Evolutionary conservation across 2,113 vertebrate genomes (phyloP), one percentile per base, ranked within the genome.

Genomic region (Triplophysa tibetana): DNA sequence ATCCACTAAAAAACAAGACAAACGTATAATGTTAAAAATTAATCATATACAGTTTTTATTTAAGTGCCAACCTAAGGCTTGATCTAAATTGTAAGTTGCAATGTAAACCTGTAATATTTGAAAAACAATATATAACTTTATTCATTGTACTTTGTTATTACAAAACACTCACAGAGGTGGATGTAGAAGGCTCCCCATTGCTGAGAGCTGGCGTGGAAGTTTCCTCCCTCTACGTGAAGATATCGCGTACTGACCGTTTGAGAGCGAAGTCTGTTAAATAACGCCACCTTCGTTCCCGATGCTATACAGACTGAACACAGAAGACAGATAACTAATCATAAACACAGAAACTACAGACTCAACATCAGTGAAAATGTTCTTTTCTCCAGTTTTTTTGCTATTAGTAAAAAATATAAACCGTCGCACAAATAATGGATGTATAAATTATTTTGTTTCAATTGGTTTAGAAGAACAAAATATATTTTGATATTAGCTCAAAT

Each of bases 121-220:
- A n/a, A 38, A 6, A 38, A 1, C 33, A 7, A 6, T 38, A 0
- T 6, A 33, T 33, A 33, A 33, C 33, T 33, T 33, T 33, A 33
- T 29, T 29, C 26, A 29, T 29, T 4, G 4, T 38, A 38, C 33
- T 38, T 38, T 23, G 13, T 16, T 8, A 69, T 12, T 50, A 12
- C 23, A 38, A 56, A 23, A 64, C 85, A 95, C 98, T 96, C 89
- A 99, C 98, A 87, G 87, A 99, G 95, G 87, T 99, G 98, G 92
- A 99, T 99, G 90, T 94, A 99, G 91, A 99, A 99, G 5, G 97
- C 98, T 88, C 97, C 98, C 98, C 98, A 99, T 86, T 99, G 98
- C 75, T 98, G 98, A 81, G 98, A 99, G 90, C 98, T 99, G 91
- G 98, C 98, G 85, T 99, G 98, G 78, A 99, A 99, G 89, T 99